phyloP scores from a whole-genome alignment of 1,140 invertebrate species.

The Achroia grisella region DNA sequence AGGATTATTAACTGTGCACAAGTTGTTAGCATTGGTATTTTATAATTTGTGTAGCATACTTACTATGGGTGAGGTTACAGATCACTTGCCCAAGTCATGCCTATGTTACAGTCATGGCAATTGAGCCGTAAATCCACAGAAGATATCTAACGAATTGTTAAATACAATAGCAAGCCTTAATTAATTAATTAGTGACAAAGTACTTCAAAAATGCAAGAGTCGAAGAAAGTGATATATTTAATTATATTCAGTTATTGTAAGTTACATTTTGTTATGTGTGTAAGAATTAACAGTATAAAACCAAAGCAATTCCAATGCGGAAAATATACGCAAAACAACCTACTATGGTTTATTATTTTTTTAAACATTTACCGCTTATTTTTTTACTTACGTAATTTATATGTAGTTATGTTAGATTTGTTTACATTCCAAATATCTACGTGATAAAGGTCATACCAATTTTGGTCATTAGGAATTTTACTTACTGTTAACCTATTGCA shows the following conservation, averaged over 20 bases:
- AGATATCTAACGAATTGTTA: slow-evolving; percentile 4
- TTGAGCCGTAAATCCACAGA: neutral
- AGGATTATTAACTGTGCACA: slow-evolving; percentile 14
- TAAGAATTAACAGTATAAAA: neutral
- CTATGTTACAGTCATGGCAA: neutral
- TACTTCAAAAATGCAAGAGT: slow-evolving; percentile 1
- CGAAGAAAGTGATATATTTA: slow-evolving; percentile 1
- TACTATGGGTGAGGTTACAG: slow-evolving; percentile 3
- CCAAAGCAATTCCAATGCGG: slow-evolving; percentile 6
- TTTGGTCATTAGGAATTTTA: no score
- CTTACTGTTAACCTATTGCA: no score
- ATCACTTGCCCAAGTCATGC: slow-evolving; percentile 9
- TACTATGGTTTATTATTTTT: no score
- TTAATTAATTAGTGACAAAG: slow-evolving; percentile 23
- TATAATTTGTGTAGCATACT: slow-evolving; percentile 8
- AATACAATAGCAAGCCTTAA: slow-evolving; percentile 21
- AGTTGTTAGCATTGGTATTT: slow-evolving; percentile 29
- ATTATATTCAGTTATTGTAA: no score
- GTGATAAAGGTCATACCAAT: no score
- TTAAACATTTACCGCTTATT: no score
- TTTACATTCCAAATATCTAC: no score
- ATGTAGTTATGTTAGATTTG: no score
- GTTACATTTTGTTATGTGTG: neutral
- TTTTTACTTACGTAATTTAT: no score
- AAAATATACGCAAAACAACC: no score